Evolutionary conservation across 1,140 invertebrate species (phyloP), one percentile per base, ranked within the genome.

Genomic region (Coboldia fuscipes): DNA sequence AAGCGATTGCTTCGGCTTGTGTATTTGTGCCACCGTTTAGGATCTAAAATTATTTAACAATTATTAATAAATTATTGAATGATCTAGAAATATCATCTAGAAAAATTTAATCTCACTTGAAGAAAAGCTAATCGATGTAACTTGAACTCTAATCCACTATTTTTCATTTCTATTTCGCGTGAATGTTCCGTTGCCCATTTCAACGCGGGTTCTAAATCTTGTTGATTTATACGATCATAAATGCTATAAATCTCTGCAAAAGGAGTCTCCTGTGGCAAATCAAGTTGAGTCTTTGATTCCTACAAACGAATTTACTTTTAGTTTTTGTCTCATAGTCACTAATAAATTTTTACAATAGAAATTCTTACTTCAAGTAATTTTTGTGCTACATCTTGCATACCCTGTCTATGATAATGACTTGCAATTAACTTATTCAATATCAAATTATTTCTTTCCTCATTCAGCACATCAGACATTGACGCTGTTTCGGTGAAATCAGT

Each of bases 321-420:
- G n/a, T 21, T 20, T 23, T 30, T 14, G 7, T 30, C 15, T 7
- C 12, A 13, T 30, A 13, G 7, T n/a, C 23, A n/a, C 23, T 8
- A 24, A 24, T 8, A n/a, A n/a, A 24, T 24, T n/a, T 24, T n/a
- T 8, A 24, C 23, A 37, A 32, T 31, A 39, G 37, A 22, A 37
- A 46, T 34, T 43, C 38, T 45, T 53, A 73, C 67, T 34, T 60
- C 52, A 8, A 75, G 72, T 39, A 96, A 59, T 46, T 75, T 68
- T 51, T 89, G 79, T 13, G 83, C 84, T 37, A 92, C 83, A 40
- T 88, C 77, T 24, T 89, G 61, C 68, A 84, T 75, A 29, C 90
- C 92, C 59, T 93, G 84, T 38, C 90, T 68, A 51, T 89, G 82
- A 51, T 94, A 86, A 66, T 97, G 90, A 51, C 96, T 85, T 45